Evolutionary conservation across 2,797 vertebrate genomes (phyloP).

Genomic region (Enteromius mattozi): DNA sequence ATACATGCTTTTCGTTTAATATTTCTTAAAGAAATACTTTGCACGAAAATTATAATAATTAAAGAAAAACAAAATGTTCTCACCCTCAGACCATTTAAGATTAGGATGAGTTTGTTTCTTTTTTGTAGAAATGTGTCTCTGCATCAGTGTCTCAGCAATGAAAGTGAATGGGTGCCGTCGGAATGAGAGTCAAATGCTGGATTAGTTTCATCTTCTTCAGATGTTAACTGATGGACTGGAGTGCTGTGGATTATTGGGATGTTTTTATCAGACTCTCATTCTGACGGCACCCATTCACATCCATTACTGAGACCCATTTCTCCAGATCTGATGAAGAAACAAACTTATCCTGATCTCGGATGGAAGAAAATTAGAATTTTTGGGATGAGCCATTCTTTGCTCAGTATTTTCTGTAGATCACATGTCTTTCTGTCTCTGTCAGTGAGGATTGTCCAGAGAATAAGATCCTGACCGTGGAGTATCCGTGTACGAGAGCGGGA

Average conservation of each 20-base stretch:
- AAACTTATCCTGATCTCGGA: neutral
- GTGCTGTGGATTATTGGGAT: neutral
- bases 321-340: neutral
- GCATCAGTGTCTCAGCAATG: neutral
- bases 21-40: neutral
- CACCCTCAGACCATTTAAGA: fast-evolving
- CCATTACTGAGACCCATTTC: neutral
- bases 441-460: conserved; percentile 79
- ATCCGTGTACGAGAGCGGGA: conserved; percentile 74
- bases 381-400: neutral
- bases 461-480: conserved; percentile 81
- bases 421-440: conserved; percentile 24
- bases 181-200: neutral
- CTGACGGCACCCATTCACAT: neutral
- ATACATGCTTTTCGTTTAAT: neutral
- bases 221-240: neutral
- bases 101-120: neutral
- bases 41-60: neutral
- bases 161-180: neutral
- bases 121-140: neutral
- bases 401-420: neutral
- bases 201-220: neutral
- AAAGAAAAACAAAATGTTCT: neutral
- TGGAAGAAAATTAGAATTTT: fast-evolving
- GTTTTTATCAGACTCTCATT: neutral